A percentile compares a stretch with the other conserved stretches of the same genome.
These are phyloP conservation scores for Nomada fucata DNA, from an alignment of 2,888 invertebrate genomes.

Conservation along the genomic window DNA sequence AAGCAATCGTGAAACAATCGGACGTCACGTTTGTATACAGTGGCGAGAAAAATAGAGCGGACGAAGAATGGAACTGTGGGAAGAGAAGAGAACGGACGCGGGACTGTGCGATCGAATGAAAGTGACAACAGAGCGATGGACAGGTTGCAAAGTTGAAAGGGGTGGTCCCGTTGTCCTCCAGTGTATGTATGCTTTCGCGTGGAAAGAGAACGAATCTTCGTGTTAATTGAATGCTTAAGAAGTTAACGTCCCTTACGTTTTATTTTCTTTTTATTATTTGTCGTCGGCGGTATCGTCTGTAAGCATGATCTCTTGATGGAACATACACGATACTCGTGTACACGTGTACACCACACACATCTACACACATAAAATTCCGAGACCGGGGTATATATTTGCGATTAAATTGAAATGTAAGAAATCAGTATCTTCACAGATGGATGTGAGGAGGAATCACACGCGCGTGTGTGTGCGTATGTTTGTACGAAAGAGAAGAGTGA, in stretches of 20 bases:
- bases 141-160: slow-evolving; percentile 3
- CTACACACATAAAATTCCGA: slow-evolving; percentile 32
- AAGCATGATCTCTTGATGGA: slow-evolving; percentile 54
- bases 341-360: slow-evolving; percentile 12
- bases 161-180: slow-evolving; percentile 24
- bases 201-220: slow-evolving; percentile 52
- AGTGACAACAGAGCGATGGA: neutral
- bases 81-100: slow-evolving; percentile 21
- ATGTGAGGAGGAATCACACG: neutral
- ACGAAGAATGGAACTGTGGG: neutral
- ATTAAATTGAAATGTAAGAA: slow-evolving; percentile 29
- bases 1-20: slow-evolving; percentile 46
- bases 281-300: slow-evolving; percentile 32
- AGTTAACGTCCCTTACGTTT: slow-evolving; percentile 28
- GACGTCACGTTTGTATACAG: slow-evolving; percentile 31
- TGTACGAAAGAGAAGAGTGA: neutral
- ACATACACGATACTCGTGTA: slow-evolving; percentile 18
- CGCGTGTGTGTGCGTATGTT: slow-evolving; percentile 9
- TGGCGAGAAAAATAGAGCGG: slow-evolving; percentile 12
- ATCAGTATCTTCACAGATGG: slow-evolving; percentile 14
- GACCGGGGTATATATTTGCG: slow-evolving; percentile 22
- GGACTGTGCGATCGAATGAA: neutral
- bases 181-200: slow-evolving; percentile 23
- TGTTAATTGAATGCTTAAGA: slow-evolving; percentile 37
- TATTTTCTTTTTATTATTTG: slow-evolving; percentile 21